Percentiles rank a stretch among this genome's conserved stretches.
phyloP scores from a whole-genome alignment of 1,140 invertebrate species.

The Bombus confusus region DNA sequence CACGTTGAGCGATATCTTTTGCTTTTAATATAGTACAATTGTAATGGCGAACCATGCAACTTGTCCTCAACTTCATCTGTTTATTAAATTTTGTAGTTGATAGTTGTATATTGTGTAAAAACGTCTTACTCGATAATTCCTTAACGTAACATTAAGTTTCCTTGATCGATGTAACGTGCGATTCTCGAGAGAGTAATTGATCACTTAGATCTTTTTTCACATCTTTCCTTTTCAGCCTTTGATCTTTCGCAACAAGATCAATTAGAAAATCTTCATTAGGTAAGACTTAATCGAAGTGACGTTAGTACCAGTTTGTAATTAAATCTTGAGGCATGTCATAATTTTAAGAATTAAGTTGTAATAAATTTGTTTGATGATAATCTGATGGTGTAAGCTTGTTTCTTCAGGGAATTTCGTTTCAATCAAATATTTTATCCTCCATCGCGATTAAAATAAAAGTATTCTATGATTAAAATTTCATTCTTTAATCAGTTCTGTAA shows the following conservation, averaged over 20 bases:
- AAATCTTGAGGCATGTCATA: slow-evolving; percentile 14
- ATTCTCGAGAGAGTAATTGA: neutral
- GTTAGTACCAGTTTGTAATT: slow-evolving; percentile 23
- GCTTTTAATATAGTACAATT: slow-evolving; percentile 17
- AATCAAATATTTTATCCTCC: neutral
- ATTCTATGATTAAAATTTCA: neutral
- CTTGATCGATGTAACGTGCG: neutral
- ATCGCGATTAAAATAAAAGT: neutral
- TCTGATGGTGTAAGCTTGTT: neutral
- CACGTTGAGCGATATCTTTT: slow-evolving; percentile 10
- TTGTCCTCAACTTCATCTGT: neutral
- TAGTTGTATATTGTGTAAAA: slow-evolving; percentile 14
- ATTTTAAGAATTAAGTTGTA: slow-evolving; percentile 19
- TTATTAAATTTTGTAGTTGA: slow-evolving; percentile 12
- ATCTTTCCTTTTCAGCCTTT: neutral
- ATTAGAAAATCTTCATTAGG: slow-evolving; percentile 17
- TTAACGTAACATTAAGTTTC: slow-evolving; percentile 18
- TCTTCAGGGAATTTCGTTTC: neutral
- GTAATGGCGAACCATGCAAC: slow-evolving; percentile 9
- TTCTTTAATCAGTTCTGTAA: neutral
- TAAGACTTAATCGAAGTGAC: neutral
- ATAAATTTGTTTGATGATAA: slow-evolving; percentile 34
- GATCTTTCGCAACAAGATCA: slow-evolving; percentile 6
- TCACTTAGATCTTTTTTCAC: neutral
- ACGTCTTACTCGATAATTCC: slow-evolving; percentile 1